These are phyloP conservation scores for Actenoides hombroni DNA, from an alignment of 2,113 vertebrate genomes.

Conservation along the genomic window DNA sequence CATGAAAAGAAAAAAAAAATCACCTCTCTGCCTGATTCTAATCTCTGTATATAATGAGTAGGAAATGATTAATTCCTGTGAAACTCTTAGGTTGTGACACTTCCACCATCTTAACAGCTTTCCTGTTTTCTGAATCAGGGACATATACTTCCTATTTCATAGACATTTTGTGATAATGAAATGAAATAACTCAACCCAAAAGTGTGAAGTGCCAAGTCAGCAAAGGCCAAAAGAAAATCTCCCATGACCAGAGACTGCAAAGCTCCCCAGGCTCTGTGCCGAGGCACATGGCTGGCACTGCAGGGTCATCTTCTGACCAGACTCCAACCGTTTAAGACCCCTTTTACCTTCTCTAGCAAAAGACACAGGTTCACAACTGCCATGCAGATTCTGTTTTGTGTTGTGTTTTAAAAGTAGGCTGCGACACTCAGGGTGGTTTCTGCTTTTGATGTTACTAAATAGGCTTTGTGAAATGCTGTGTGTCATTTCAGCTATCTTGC, in stretches of 20 bases:
- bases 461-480: neutral
- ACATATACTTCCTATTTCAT: neutral
- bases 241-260: neutral
- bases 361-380: neutral
- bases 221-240: neutral
- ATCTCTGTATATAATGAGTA: neutral
- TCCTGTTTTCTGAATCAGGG: neutral
- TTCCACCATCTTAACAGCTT: neutral
- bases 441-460: neutral
- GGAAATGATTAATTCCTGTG: neutral
- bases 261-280: neutral
- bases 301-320: neutral
- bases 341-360: neutral
- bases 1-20: neutral
- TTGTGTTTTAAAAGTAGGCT: neutral
- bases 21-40: neutral
- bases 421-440: neutral
- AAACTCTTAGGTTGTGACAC: neutral
- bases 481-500: neutral
- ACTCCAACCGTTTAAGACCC: neutral
- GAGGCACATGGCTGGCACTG: fast-evolving
- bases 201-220: neutral
- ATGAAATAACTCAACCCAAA: neutral
- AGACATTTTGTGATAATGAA: neutral
- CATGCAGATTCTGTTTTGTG: neutral